Evolutionary conservation across 2,888 invertebrate genomes (phyloP), one percentile per base, ranked within the genome.

Genomic region (Chrysodeixis includens): DNA sequence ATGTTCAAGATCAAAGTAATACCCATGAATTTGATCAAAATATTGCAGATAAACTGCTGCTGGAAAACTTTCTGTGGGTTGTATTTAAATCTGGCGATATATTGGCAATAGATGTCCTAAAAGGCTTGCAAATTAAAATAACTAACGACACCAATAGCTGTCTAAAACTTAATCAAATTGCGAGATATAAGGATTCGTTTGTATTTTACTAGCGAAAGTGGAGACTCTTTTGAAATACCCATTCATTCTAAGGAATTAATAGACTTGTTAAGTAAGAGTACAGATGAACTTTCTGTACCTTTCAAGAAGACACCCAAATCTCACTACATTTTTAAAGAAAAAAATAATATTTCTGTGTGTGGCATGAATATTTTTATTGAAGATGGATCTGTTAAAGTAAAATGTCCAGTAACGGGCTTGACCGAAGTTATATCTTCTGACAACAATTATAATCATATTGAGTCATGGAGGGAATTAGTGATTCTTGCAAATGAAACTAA

Each of bases 131-230:
- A 71, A 69, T 88, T 5, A 86, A 83, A 76, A 71, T 93, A 54
- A 86, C 81, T 49, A 86, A 85, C 60, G 86, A 88, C 22, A 87
- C 87, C n/a, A 68, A 70, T 54, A 69, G 67, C 4, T 55, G 69
- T 69, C 88, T 89, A 49, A 90, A 88, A 83, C 82, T 93, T 30
- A 78, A 82, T 30, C 83, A 87, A 67, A 81, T 91, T 52, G 73
- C 74, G 69, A 78, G 69, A 22, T 77, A 75, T 66, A 72, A 79
- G 0, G 75, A 81, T 9, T n/a, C 81, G 79, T 16, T 70, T 94
- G 49, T 71, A 86, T 69, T 81, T 95, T 32, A 74, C 89, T 14
- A 94, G 90, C 81, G 90, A 92, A 81, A 87, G 90, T 83, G 91
- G 92, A 18, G 93, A 94, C 75, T 83, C 80, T 9, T 86, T 92